Percentiles rank a stretch among this genome's conserved stretches.
phyloP scores from a whole-genome alignment of 2,113 vertebrate genomes.

The Seriola quinqueradiata region DNA sequence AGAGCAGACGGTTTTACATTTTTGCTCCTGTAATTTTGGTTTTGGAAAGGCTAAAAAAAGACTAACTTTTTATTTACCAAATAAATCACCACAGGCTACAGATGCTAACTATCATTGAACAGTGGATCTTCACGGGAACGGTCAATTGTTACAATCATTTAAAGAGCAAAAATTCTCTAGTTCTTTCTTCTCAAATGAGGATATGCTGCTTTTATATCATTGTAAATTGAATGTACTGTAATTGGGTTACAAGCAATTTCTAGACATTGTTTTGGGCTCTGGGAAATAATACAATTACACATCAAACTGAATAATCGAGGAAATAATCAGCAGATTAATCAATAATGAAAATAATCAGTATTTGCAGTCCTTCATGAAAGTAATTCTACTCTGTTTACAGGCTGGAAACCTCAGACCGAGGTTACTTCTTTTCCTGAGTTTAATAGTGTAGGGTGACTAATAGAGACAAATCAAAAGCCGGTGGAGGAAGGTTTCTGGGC shows the following conservation, averaged over 20 bases:
- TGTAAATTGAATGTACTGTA: not conserved
- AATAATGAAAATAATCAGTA: not conserved
- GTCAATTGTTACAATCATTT: no score
- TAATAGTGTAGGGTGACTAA: not conserved
- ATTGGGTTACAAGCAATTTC: not conserved
- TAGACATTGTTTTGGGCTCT: not conserved
- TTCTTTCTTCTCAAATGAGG: not conserved
- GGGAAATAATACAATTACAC: not conserved
- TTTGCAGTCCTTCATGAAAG: not conserved
- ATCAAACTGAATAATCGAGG: no score
- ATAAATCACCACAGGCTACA: no score
- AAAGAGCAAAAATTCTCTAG: not conserved
- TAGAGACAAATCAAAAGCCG: slow-evolving; percentile 9
- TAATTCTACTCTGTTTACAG: not conserved
- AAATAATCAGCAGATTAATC: not conserved
- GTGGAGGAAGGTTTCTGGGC: slow-evolving; percentile 45
- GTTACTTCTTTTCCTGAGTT: not conserved
- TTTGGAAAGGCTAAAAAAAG: no score
- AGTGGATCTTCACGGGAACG: no score
- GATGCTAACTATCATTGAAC: no score
- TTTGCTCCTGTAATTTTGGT: no score
- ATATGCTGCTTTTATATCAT: not conserved
- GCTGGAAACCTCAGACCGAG: not conserved
- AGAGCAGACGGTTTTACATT: no score
- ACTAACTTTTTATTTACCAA: no score